phyloP scores from a whole-genome alignment of 2,888 invertebrate genomes.

The Eilema sororculum region DNA sequence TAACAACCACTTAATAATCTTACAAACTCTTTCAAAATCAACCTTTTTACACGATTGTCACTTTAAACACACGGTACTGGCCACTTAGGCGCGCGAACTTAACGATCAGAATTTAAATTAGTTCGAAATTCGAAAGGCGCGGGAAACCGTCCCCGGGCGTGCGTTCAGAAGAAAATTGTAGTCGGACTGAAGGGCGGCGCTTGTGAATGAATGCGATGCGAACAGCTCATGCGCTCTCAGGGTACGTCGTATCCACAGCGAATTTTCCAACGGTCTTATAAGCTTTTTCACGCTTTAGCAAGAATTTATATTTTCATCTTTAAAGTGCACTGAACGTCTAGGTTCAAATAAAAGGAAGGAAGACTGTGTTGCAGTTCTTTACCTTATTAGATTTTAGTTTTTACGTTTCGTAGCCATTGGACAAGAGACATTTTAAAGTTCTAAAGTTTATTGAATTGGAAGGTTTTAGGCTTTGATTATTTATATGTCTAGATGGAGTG shows the following conservation, averaged over 20 bases:
- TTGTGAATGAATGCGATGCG: slow-evolving; percentile 69
- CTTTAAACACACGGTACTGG: slow-evolving; percentile 58
- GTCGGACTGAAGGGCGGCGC: slow-evolving; percentile 76
- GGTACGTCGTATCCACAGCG: slow-evolving; percentile 48
- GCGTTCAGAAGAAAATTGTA: slow-evolving; percentile 73
- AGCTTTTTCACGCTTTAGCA: slow-evolving; percentile 65
- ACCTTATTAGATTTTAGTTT: not conserved
- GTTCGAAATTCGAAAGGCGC: slow-evolving; percentile 73
- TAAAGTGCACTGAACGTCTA: slow-evolving; percentile 55
- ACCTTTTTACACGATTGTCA: slow-evolving; percentile 46
- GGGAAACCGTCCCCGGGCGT: slow-evolving; percentile 72
- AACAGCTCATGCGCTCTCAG: slow-evolving; percentile 73
- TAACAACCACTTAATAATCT: slow-evolving; percentile 39
- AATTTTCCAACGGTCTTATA: slow-evolving; percentile 63
- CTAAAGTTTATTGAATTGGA: not conserved
- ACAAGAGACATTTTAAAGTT: not conserved
- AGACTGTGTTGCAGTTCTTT: slow-evolving; percentile 18
- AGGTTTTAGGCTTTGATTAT: too few relatives aligned
- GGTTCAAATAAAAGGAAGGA: slow-evolving; percentile 49
- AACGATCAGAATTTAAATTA: slow-evolving; percentile 67
- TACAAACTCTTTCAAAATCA: slow-evolving; percentile 28
- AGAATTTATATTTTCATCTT: slow-evolving; percentile 53
- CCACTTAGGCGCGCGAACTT: slow-evolving; percentile 51
- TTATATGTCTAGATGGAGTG: too few relatives aligned
- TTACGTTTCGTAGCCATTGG: slow-evolving; percentile 10